These are phyloP conservation scores for Caenorhabditis tropicalis DNA, from an alignment of 1,140 invertebrate genomes.

Conservation along the genomic window DNA sequence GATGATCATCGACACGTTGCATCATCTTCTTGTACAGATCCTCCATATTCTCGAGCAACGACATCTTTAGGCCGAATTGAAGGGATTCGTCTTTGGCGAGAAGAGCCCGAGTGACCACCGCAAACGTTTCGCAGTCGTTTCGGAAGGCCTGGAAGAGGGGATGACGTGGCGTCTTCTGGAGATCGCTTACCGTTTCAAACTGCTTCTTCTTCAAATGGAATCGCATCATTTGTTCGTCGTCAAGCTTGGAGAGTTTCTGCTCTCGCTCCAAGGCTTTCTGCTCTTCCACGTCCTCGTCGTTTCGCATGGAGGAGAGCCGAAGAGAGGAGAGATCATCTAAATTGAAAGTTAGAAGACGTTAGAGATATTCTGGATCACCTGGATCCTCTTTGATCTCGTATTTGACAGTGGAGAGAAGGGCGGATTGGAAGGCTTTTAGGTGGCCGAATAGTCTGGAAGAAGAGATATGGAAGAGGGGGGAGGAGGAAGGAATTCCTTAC, in stretches of 20 bases:
- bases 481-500: no score
- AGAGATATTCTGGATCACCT: no score
- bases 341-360: no score
- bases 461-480: no score
- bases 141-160: constrained; percentile 18
- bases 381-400: no score
- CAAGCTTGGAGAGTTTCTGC: not conserved
- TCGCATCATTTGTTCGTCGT: constrained; percentile 40
- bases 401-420: constrained; percentile 6
- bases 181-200: constrained; percentile 9
- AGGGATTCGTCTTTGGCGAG: constrained; percentile 38
- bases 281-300: not conserved
- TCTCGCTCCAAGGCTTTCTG: not conserved
- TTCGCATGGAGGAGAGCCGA: not conserved
- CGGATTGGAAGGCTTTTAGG: constrained; percentile 25
- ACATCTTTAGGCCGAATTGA: constrained; percentile 12
- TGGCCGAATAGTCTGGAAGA: not conserved
- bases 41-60: constrained; percentile 40
- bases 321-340: not conserved
- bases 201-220: constrained; percentile 42
- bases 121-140: constrained; percentile 36
- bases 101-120: constrained; percentile 21
- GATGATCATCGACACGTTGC: constrained; percentile 28
- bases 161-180: not conserved
- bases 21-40: constrained; percentile 42